Percentiles rank a stretch among this genome's conserved stretches.
Evolutionary conservation across 2,113 vertebrate genomes (phyloP).

Genomic region (Paratilapia polleni): DNA sequence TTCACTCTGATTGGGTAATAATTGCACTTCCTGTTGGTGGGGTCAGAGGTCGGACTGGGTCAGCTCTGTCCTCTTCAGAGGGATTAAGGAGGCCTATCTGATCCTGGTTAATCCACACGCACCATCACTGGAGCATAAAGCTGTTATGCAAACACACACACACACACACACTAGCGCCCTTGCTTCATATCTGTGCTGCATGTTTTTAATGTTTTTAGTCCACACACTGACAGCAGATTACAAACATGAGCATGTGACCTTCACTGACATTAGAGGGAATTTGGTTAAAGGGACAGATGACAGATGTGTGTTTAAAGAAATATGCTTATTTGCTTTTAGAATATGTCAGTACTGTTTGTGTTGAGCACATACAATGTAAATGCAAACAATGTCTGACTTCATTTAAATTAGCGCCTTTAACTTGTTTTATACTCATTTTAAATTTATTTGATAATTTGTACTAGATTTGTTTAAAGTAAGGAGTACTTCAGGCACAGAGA

Average conservation of each 20-base stretch:
- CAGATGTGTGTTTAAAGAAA: neutral
- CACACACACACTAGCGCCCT: slow-evolving; percentile 16
- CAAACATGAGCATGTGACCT: neutral
- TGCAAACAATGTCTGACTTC: no score
- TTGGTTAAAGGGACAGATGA: neutral
- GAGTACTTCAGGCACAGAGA: neutral
- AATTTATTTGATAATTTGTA: no score
- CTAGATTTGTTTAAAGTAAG: neutral
- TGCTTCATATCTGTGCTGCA: slow-evolving; percentile 29
- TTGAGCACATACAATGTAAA: neutral
- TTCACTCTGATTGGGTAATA: slow-evolving; percentile 33
- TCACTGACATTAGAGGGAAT: neutral
- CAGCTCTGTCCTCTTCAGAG: slow-evolving; percentile 53
- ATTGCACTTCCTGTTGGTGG: slow-evolving; percentile 38
- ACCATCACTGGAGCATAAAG: slow-evolving; percentile 47
- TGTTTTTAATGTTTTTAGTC: slow-evolving; percentile 11
- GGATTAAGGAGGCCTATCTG: slow-evolving; percentile 59
- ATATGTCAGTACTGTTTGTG: neutral
- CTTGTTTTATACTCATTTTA: neutral
- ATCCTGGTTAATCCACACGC: slow-evolving; percentile 69
- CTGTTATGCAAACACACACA: slow-evolving; percentile 4
- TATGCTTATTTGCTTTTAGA: neutral
- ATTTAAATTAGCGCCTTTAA: neutral
- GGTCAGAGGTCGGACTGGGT: slow-evolving; percentile 63
- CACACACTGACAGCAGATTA: neutral